A percentile compares a stretch with the other conserved stretches of the same genome.
These are phyloP conservation scores for Malacoraja senta DNA, from an alignment of 2,797 vertebrate genomes.

Conservation along the genomic window DNA sequence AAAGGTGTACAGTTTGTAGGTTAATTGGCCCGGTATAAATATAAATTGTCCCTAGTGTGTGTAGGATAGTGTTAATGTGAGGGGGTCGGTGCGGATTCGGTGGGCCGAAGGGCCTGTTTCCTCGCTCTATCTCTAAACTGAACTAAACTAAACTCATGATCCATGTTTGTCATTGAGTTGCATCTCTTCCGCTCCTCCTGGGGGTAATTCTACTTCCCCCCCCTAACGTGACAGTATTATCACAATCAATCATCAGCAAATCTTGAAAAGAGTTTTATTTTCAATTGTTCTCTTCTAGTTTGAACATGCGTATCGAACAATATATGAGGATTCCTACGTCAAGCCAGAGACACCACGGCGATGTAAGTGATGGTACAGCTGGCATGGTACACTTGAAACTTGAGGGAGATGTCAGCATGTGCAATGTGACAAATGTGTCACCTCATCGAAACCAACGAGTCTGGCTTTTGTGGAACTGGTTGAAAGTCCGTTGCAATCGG, in stretches of 20 bases:
- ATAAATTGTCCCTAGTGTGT: no score
- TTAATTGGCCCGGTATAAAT: no score
- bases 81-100: no score
- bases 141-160: no score
- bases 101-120: no score
- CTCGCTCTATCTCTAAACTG: no score
- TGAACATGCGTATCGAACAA: slow-evolving; percentile 51
- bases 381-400: no score
- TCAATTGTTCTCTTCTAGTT: slow-evolving; percentile 47
- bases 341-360: slow-evolving; percentile 40
- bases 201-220: background rate
- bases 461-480: background rate
- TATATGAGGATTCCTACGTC: slow-evolving; percentile 45
- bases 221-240: background rate
- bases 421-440: background rate
- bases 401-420: background rate
- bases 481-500: background rate
- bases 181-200: background rate
- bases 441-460: no score
- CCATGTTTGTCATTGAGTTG: background rate
- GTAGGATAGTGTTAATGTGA: no score
- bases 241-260: background rate
- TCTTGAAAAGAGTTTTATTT: background rate
- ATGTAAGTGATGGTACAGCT: background rate
- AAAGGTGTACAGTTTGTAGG: no score